Conservation (phyloP, 2,113 vertebrate species). For the Chauna torquata region DNA sequence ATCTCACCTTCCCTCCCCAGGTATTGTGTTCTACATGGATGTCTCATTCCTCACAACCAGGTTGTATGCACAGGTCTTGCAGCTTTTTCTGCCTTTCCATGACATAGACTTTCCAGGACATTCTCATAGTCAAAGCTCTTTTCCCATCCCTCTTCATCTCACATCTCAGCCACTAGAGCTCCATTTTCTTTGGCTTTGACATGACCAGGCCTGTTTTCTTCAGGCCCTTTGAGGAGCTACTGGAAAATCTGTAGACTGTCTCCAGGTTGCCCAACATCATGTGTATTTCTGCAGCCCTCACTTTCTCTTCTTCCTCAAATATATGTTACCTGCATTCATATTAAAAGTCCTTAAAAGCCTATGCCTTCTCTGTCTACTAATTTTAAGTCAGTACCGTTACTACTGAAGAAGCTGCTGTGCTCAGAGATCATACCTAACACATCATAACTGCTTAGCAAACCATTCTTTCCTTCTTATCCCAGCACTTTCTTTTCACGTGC, state of each 20-base stretch:
- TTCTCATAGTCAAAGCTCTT: background rate
- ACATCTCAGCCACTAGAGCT: background rate
- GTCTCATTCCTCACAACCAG: background rate
- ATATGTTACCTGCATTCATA: background rate
- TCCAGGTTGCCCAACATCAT: background rate
- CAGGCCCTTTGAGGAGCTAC: background rate
- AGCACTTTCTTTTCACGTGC: background rate
- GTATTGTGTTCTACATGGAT: background rate
- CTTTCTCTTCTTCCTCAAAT: background rate
- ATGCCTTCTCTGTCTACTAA: background rate
- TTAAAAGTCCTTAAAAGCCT: background rate
- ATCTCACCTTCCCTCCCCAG: background rate
- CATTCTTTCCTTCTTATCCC: background rate
- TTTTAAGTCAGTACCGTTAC: background rate
- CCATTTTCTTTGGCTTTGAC: background rate
- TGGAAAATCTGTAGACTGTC: background rate
- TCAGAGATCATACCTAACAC: background rate
- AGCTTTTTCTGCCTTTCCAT: background rate
- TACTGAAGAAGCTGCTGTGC: background rate
- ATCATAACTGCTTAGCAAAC: background rate
- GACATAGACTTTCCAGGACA: background rate
- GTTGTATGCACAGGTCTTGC: background rate
- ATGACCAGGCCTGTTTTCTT: background rate
- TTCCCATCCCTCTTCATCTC: background rate
- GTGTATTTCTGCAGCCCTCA: background rate